Conservation (phyloP, 2,113 vertebrate species). For the Anas platyrhynchos region DNA sequence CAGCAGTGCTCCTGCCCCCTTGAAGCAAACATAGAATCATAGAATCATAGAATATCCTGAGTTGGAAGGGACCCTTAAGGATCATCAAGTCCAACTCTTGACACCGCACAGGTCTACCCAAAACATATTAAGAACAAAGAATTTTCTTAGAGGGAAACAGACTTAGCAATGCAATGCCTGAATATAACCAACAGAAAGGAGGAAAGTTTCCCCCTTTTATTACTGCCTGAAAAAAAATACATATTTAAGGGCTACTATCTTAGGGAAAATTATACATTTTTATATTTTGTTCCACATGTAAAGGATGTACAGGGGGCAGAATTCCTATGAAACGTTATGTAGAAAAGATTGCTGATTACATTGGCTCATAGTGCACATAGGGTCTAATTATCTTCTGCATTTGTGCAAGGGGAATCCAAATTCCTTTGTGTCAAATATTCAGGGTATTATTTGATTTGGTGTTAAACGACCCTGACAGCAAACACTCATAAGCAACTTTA, state of each 20-base stretch:
- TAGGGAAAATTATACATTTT: not conserved
- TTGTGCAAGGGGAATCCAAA: not conserved
- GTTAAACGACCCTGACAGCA: not conserved
- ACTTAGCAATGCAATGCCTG: not conserved
- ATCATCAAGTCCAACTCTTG: too few relatives aligned
- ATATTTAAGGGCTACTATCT: not conserved
- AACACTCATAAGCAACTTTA: not conserved
- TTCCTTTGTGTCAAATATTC: not conserved
- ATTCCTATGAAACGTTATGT: not conserved
- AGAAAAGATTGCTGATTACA: not conserved
- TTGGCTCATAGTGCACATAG: not conserved
- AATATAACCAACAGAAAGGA: not conserved
- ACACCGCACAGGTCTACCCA: too few relatives aligned
- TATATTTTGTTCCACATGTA: not conserved
- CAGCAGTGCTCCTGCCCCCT: not conserved
- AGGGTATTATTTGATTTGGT: not conserved
- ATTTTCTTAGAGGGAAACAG: not conserved
- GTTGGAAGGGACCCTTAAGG: too few relatives aligned
- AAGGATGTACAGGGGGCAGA: not conserved
- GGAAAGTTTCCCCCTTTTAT: not conserved
- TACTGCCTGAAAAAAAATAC: not conserved
- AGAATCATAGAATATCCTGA: too few relatives aligned
- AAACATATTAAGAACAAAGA: not conserved
- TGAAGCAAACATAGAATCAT: not conserved
- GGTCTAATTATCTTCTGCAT: not conserved